Conservation (phyloP, 2,113 vertebrate species). For the Benitochromis conjunctus region DNA sequence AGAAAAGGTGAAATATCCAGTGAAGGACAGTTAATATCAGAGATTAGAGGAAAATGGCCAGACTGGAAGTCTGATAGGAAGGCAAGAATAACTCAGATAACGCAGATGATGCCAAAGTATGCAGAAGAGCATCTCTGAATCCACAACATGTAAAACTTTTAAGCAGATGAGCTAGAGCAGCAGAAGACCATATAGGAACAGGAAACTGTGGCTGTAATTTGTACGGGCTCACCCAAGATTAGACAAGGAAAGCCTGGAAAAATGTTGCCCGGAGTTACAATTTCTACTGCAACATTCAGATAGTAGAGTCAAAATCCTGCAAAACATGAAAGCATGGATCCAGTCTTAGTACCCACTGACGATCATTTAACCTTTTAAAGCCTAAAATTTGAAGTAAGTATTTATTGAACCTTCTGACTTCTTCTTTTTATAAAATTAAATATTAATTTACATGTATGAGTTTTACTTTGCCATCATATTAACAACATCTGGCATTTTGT, state of each 20-base stretch:
- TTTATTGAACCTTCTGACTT: background rate
- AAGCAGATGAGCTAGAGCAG: background rate
- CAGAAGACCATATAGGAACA: background rate
- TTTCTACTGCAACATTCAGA: background rate
- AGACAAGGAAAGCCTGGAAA: background rate
- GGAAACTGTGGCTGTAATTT: background rate
- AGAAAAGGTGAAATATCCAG: background rate
- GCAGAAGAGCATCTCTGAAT: background rate
- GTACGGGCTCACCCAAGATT: background rate
- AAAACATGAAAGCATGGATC: background rate
- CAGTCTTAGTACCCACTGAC: background rate
- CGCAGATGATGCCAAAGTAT: background rate
- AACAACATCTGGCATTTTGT: too few species aligned
- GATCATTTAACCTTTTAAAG: background rate
- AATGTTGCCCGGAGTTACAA: background rate
- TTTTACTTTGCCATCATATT: background rate
- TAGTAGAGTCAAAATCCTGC: background rate
- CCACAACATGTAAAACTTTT: background rate
- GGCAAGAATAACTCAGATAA: background rate
- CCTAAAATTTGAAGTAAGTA: background rate
- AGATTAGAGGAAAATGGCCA: background rate
- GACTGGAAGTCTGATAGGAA: background rate
- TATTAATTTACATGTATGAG: background rate
- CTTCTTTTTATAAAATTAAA: fast-evolving
- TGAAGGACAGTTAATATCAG: background rate